Evolutionary conservation across 2,113 vertebrate genomes (phyloP).

Genomic region (Grammomys dolichurus): DNA sequence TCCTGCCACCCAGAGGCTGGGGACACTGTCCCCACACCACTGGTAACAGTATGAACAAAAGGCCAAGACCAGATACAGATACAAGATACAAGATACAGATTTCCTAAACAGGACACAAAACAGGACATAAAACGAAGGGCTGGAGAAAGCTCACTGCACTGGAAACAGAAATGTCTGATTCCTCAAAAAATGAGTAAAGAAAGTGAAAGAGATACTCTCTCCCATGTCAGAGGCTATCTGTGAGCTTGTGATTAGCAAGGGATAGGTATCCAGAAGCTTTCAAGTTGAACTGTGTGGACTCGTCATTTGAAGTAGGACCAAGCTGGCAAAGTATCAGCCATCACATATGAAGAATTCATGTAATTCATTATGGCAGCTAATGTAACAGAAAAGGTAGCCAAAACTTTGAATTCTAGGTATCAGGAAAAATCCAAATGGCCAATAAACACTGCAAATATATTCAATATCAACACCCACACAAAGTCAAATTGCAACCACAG

Average conservation of each 20-base stretch:
- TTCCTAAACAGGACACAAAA: neutral
- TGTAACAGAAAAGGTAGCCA: neutral
- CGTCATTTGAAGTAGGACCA: neutral
- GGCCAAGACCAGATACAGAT: neutral
- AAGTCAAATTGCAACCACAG: neutral
- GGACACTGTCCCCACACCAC: neutral
- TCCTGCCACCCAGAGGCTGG: neutral
- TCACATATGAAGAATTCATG: neutral
- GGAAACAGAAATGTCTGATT: neutral
- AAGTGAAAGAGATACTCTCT: neutral
- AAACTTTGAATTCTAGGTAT: neutral
- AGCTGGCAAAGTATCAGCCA: neutral
- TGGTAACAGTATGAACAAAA: neutral
- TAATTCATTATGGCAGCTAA: neutral
- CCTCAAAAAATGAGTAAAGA: slow-evolving; percentile 1
- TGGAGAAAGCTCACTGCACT: neutral
- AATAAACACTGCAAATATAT: neutral
- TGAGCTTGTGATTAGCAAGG: neutral
- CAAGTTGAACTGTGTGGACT: neutral
- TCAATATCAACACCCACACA: neutral
- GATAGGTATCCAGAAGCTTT: neutral
- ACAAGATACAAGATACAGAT: neutral
- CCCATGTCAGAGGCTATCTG: neutral
- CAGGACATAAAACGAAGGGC: neutral
- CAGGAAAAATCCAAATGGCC: neutral